Evolutionary conservation across 2,888 invertebrate species (phyloP).

Genomic region (Leptodirus hochenwartii): DNA sequence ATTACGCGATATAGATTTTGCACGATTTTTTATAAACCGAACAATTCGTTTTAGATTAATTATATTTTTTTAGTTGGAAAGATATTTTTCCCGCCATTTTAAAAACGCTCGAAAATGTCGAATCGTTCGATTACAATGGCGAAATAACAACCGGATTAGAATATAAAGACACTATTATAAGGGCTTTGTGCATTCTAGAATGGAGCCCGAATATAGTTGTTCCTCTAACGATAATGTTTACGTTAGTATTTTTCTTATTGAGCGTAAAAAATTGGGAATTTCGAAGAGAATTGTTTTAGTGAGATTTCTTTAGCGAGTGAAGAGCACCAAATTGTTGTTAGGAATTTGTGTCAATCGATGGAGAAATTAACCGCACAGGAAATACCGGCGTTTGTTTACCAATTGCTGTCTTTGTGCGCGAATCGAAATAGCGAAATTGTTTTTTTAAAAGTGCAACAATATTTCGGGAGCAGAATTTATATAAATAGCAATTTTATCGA

Average conservation of each 20-base stretch:
- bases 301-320: slow-evolving; percentile 38
- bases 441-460: slow-evolving; percentile 22
- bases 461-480: slow-evolving; percentile 23
- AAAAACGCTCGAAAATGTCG: slow-evolving; percentile 32
- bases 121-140: slow-evolving; percentile 35
- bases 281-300: slow-evolving; percentile 24
- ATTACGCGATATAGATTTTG: no score
- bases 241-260: slow-evolving; percentile 26
- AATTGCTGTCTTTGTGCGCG: slow-evolving; percentile 39
- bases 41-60: neutral
- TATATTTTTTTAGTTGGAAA: slow-evolving; percentile 36
- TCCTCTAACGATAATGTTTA: slow-evolving; percentile 47
- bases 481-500: slow-evolving; percentile 11
- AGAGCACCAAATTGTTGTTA: slow-evolving; percentile 41
- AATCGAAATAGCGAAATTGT: slow-evolving; percentile 23
- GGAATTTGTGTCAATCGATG: slow-evolving; percentile 39
- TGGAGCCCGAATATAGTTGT: slow-evolving; percentile 41
- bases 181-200: slow-evolving; percentile 36
- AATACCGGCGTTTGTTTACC: slow-evolving; percentile 47
- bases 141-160: slow-evolving; percentile 37
- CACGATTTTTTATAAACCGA: no score
- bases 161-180: slow-evolving; percentile 40
- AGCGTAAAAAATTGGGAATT: slow-evolving; percentile 1
- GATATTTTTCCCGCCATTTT: slow-evolving; percentile 45
- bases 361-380: slow-evolving; percentile 38